phyloP scores from a whole-genome alignment of 2,888 invertebrate species.

The Ferrisia virgata region DNA sequence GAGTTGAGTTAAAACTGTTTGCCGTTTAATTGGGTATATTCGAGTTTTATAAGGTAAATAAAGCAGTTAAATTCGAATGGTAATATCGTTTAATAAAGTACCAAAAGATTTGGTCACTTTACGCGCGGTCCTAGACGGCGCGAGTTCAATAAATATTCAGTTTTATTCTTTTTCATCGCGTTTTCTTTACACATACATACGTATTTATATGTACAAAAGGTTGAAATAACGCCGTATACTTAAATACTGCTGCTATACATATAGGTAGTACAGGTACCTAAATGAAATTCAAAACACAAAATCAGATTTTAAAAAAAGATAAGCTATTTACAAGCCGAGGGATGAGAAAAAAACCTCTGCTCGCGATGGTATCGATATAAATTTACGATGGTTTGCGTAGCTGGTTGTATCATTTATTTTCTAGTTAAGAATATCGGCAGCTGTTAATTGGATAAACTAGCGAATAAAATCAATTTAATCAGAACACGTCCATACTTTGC shows the following conservation, averaged over 20 bases:
- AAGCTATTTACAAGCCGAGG: background rate
- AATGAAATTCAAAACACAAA: slow-evolving; percentile 38
- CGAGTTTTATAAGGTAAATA: slow-evolving; percentile 42
- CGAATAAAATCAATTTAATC: slow-evolving; percentile 31
- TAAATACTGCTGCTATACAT: too few species aligned
- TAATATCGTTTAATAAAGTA: slow-evolving; percentile 39
- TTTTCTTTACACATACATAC: background rate
- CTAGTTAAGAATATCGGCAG: slow-evolving; percentile 39
- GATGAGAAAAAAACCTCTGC: slow-evolving; percentile 42
- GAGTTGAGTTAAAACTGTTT: slow-evolving; percentile 28
- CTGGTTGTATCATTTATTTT: slow-evolving; percentile 28
- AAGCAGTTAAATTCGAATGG: slow-evolving; percentile 44
- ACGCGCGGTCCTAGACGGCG: background rate
- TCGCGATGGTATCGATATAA: slow-evolving; percentile 41
- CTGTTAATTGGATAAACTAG: slow-evolving; percentile 36
- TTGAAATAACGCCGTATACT: background rate
- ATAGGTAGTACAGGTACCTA: background rate
- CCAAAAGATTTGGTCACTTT: slow-evolving; percentile 24
- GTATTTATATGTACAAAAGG: slow-evolving; percentile 7
- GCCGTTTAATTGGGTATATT: slow-evolving; percentile 42
- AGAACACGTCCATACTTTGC: background rate
- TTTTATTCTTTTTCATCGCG: slow-evolving; percentile 26
- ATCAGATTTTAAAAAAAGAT: slow-evolving; percentile 32
- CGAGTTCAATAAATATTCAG: slow-evolving; percentile 19
- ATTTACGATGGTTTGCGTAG: slow-evolving; percentile 35